phyloP scores from a whole-genome alignment of 2,888 invertebrate genomes.

The Tanytarsus gracilentus region DNA sequence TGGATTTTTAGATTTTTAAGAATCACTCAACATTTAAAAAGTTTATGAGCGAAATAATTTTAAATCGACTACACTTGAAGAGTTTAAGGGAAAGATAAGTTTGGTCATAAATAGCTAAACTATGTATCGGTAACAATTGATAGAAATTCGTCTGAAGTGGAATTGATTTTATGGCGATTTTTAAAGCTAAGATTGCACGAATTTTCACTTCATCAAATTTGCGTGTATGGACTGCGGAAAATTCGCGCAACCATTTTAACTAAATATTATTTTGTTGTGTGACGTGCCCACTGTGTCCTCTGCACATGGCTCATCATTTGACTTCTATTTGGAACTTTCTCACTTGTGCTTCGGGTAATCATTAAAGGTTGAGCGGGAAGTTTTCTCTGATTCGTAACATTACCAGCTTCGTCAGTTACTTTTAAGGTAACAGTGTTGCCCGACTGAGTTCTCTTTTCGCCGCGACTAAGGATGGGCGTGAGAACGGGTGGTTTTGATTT shows the following conservation, averaged over 20 bases:
- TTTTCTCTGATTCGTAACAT: constrained; percentile 43
- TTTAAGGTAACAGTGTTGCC: constrained; percentile 48
- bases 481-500: constrained; percentile 37
- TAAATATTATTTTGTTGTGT: constrained; percentile 65
- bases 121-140: too few relatives aligned
- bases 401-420: constrained; percentile 47
- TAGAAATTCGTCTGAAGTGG: too few relatives aligned
- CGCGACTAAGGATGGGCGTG: constrained; percentile 28
- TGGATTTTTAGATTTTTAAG: too few relatives aligned
- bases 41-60: too few relatives aligned
- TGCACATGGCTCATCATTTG: constrained; percentile 77
- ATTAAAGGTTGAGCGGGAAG: constrained; percentile 51
- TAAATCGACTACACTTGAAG: too few relatives aligned
- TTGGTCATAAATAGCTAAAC: too few relatives aligned
- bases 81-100: too few relatives aligned
- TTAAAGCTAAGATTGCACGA: neutral
- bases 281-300: constrained; percentile 74
- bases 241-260: constrained; percentile 20
- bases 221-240: constrained; percentile 16
- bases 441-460: constrained; percentile 31
- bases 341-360: constrained; percentile 72
- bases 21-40: too few relatives aligned
- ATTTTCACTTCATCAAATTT: constrained; percentile 17
- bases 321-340: constrained; percentile 75
- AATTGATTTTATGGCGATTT: too few relatives aligned